phyloP scores from a whole-genome alignment of 2,888 invertebrate species.

The Hyles lineata region DNA sequence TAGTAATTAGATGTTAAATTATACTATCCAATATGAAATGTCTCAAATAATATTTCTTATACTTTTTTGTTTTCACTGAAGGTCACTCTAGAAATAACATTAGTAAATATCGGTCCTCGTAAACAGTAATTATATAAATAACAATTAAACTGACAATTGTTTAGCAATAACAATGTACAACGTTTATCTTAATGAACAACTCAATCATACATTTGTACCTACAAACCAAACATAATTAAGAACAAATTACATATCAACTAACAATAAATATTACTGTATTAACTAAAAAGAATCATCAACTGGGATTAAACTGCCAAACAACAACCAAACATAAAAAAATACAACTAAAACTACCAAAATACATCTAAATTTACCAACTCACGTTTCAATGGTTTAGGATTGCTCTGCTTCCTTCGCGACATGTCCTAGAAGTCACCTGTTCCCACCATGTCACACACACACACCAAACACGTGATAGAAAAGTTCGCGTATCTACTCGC shows the following conservation, averaged over 20 bases:
- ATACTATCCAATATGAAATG: too few relatives aligned
- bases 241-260: too few relatives aligned
- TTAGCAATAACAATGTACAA: constrained; percentile 18
- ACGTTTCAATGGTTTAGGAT: constrained; percentile 98
- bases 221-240: too few relatives aligned
- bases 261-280: too few relatives aligned
- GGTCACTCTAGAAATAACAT: not conserved
- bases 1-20: too few relatives aligned
- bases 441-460: constrained; percentile 73
- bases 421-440: constrained; percentile 84
- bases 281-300: not conserved
- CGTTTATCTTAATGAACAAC: constrained; percentile 17
- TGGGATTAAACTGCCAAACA: not conserved
- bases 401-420: constrained; percentile 98
- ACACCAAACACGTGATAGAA: constrained; percentile 44
- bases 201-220: not conserved
- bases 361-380: constrained; percentile 73
- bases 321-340: not conserved
- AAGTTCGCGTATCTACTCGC: constrained; percentile 28
- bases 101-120: not conserved
- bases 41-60: too few relatives aligned
- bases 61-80: too few relatives aligned
- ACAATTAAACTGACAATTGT: constrained; percentile 11
- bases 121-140: not conserved
- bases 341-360: not conserved